Conservation (phyloP, 30 jellyfish, hydroid and myxozoan species). For the Calvadosia cruxmelitensis region DNA sequence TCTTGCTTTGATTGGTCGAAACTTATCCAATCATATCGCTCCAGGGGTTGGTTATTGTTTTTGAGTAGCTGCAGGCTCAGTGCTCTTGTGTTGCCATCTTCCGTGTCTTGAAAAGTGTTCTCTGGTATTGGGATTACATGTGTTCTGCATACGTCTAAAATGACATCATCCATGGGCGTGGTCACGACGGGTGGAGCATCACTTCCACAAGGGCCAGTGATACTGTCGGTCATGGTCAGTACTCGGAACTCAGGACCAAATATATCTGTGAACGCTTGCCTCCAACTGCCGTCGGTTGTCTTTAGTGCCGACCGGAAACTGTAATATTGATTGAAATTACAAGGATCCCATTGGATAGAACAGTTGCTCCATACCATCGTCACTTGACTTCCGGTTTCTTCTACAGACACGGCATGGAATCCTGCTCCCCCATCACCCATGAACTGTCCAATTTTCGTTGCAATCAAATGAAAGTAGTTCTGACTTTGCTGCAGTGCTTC, state of each 20-base stretch:
- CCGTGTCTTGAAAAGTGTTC: constrained; percentile 20
- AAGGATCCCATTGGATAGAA: background rate
- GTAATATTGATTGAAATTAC: background rate
- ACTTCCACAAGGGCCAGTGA: constrained; percentile 5
- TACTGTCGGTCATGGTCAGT: background rate
- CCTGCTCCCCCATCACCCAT: background rate
- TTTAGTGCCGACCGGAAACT: background rate
- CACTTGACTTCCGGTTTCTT: background rate
- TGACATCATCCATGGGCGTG: background rate
- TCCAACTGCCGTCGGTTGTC: background rate
- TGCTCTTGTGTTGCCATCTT: constrained; percentile 27
- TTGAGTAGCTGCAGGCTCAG: constrained; percentile 5
- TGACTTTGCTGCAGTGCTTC: background rate
- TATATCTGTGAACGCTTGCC: background rate
- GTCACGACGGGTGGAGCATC: constrained; percentile 35
- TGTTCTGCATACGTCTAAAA: constrained; percentile 16
- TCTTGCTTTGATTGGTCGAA: constrained; percentile 67
- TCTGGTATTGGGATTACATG: constrained; percentile 28
- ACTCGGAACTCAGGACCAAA: background rate
- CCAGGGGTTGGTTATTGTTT: background rate
- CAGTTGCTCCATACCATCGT: background rate
- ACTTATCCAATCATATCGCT: constrained; percentile 65
- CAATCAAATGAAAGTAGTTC: background rate
- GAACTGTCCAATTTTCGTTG: background rate
- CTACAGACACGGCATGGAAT: background rate